Conservation (phyloP, 1,140 invertebrate genomes). For the Trichoplusia ni region DNA sequence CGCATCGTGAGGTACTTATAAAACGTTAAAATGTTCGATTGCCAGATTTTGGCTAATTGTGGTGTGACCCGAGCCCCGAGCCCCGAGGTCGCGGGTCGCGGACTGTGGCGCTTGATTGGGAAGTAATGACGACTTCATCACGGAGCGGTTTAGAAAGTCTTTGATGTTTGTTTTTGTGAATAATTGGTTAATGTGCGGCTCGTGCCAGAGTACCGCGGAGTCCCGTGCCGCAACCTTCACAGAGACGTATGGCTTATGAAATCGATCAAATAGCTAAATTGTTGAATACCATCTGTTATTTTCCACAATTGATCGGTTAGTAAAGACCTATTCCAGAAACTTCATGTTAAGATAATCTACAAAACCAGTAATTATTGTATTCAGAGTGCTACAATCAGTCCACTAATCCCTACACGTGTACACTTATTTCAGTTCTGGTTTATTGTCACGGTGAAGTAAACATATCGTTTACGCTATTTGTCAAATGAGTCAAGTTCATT, state of each 20-base stretch:
- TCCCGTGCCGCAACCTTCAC: too few species aligned
- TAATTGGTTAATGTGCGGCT: constrained; percentile 2
- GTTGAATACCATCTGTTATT: too few species aligned
- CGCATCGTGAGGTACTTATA: constrained; percentile 23
- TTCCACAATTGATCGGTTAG: too few species aligned
- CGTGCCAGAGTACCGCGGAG: not conserved
- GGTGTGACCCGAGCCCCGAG: constrained; percentile 13
- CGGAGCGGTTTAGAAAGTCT: constrained; percentile 19
- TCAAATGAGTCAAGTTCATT: constrained; percentile 9
- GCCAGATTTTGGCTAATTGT: constrained; percentile 27
- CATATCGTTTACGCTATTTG: not conserved
- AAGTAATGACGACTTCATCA: constrained; percentile 11
- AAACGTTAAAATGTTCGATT: constrained; percentile 1
- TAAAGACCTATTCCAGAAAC: too few species aligned
- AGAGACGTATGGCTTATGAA: too few species aligned
- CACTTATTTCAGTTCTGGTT: not conserved
- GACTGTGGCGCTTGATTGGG: not conserved
- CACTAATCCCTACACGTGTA: too few species aligned
- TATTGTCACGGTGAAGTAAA: too few species aligned
- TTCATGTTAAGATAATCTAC: too few species aligned
- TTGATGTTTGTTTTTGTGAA: constrained; percentile 8
- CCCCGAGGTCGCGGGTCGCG: constrained; percentile 14
- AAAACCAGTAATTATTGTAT: too few species aligned
- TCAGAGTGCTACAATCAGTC: too few species aligned
- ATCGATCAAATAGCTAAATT: too few species aligned